Evolutionary conservation across 2,113 vertebrate species (phyloP), one percentile per base, ranked within the genome.

Genomic region (Sapayoa aenigma): DNA sequence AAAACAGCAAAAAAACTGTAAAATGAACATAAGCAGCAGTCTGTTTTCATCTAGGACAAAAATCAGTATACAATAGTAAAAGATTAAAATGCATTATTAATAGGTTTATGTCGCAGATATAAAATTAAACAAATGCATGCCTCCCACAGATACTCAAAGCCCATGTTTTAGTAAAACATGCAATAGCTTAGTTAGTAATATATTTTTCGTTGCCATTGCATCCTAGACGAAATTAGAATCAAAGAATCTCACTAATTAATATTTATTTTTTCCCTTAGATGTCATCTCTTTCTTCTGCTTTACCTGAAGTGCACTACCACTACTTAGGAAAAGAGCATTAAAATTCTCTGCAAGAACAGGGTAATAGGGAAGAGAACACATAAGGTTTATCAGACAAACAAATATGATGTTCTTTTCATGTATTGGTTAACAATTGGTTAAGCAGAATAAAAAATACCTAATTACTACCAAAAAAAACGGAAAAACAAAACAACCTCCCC

Each of bases 301-400:
- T 97, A 98, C 98, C 97, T 98, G 97, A 98, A 98, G 98, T 98
- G 98, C 98, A 98, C 98, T 98, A 97, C 96, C 46, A 91, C 91
- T 94, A 78, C 95, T 94, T 87, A 83, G 35, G 87, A 95, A 93
- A 95, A 95, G 84, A 80, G 15, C 97, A 90, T 89, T 84, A 87
- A 89, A 97, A 96, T 84, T 91, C 84, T 97, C 86, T 90, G 85
- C 75, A 97, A 96, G 95, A 96, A 97, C 96, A 95, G 94, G 96
- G 92, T 95, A 94, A 97, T 91, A 97, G 69, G 85, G 83, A 97
- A 97, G 93, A 97, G 93, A 94, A 97, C 44, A 96, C 75, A 63
- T 77, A 83, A 83, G 62, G 47, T 95, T 97, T 96, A 95, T 93
- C 67, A 93, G 76, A 85, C 68, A 92, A 95, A 97, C 27, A 96